Percentiles rank a stretch among this genome's conserved stretches.
Conservation (phyloP, 2,797 vertebrate genomes). For the Carduelis carduelis region DNA sequence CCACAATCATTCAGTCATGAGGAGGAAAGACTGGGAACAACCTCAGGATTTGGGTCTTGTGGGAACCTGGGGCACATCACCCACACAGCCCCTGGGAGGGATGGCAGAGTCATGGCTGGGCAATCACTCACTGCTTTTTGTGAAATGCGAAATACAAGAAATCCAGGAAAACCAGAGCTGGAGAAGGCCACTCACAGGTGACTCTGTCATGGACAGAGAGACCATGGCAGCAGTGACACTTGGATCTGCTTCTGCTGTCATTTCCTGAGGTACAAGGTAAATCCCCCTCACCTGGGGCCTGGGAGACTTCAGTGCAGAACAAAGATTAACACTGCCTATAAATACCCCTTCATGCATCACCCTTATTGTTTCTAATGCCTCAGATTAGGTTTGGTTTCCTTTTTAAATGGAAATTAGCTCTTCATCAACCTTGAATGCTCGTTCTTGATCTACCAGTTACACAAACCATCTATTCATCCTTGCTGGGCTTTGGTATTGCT, state of each 20-base stretch:
- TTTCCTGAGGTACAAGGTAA: neutral
- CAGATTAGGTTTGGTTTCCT: neutral
- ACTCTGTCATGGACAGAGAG: neutral
- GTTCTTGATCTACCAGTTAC: neutral
- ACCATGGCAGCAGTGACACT: neutral
- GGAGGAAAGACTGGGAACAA: neutral
- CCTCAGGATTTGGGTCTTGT: neutral
- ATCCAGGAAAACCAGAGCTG: neutral
- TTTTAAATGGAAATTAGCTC: constrained; percentile 36
- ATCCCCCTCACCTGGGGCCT: neutral
- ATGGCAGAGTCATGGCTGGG: neutral
- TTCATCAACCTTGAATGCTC: neutral
- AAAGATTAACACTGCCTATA: neutral
- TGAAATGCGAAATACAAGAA: neutral
- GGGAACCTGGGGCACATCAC: accelerated
- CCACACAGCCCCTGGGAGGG: neutral
- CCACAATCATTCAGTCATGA: neutral
- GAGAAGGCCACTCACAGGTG: neutral
- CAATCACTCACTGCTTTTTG: accelerated
- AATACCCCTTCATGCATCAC: neutral
- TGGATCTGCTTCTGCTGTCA: neutral
- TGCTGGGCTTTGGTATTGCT: neutral
- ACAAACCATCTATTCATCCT: neutral
- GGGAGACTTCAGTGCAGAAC: neutral
- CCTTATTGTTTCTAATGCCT: neutral